Conservation (phyloP, 1,140 invertebrate species). For the Drosophila parabipectinata region DNA sequence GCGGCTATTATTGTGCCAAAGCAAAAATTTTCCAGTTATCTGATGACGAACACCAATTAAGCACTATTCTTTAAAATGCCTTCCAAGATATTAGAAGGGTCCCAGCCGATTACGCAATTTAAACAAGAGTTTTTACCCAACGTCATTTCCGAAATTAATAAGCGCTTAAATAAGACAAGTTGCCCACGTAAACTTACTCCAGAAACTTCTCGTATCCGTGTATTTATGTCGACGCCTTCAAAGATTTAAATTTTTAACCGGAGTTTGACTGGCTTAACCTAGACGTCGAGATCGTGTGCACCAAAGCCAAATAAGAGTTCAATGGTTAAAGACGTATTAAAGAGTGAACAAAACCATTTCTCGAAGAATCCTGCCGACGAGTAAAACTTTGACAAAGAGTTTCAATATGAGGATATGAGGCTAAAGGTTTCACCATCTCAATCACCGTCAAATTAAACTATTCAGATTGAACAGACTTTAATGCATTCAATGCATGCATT, state of each 20-base stretch:
- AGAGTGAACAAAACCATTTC: conserved; percentile 56
- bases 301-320: conserved; percentile 12
- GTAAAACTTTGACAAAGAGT: conserved; percentile 80
- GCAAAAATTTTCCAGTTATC: conserved; percentile 44
- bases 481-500: too few species aligned
- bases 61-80: conserved; percentile 18
- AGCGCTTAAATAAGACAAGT: conserved; percentile 62
- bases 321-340: conserved; percentile 50
- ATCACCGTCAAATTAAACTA: neutral
- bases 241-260: conserved; percentile 66
- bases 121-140: conserved; percentile 76
- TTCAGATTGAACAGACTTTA: neutral
- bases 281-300: conserved; percentile 75
- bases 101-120: conserved; percentile 39
- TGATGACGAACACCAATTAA: conserved; percentile 59
- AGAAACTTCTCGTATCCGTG: conserved; percentile 32
- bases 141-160: conserved; percentile 76
- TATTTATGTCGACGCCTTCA: conserved; percentile 33
- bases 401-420: conserved; percentile 34
- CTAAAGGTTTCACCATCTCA: conserved; percentile 5
- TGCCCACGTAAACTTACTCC: conserved; percentile 58
- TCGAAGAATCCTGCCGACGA: conserved; percentile 64
- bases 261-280: conserved; percentile 84
- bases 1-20: conserved; percentile 85
- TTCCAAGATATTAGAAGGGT: neutral